A percentile compares a stretch with the other conserved stretches of the same genome.
Evolutionary conservation across 2,888 invertebrate genomes (phyloP).

Genomic region (Melanargia galathea): DNA sequence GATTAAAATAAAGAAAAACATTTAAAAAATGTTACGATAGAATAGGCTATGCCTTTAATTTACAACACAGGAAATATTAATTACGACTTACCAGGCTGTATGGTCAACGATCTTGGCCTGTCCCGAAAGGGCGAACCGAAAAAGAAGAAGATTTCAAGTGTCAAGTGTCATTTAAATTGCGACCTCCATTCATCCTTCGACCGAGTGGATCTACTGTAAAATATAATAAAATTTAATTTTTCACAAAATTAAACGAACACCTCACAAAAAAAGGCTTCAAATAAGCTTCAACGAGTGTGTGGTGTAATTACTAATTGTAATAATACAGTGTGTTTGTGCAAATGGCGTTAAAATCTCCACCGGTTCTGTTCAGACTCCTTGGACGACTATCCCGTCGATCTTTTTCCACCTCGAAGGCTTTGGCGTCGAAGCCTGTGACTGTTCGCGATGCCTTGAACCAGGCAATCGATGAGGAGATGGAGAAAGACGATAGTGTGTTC

Average conservation of each 20-base stretch:
- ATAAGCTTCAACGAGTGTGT: conserved; percentile 48
- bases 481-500: conserved; percentile 94
- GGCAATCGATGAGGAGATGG: conserved; percentile 98
- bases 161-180: conserved; percentile 44
- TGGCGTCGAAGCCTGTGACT: conserved; percentile 87
- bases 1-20: too few species aligned
- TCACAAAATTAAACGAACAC: conserved; percentile 48
- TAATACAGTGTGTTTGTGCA: conserved; percentile 50
- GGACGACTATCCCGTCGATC: conserved; percentile 63
- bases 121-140: too few species aligned
- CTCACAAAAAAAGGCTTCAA: conserved; percentile 46
- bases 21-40: too few species aligned
- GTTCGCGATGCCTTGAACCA: conserved; percentile 98
- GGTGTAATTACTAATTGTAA: conserved; percentile 47
- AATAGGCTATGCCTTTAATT: too few species aligned
- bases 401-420: conserved; percentile 69
- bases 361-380: conserved; percentile 62
- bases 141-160: too few species aligned
- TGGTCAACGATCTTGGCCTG: too few species aligned
- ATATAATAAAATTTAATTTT: conserved; percentile 62
- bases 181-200: conserved; percentile 81
- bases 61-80: too few species aligned
- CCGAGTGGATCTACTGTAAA: conserved; percentile 40
- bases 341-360: conserved; percentile 78
- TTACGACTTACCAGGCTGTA: too few species aligned